Evolutionary conservation across 2,113 vertebrate genomes (phyloP).

Genomic region (Pangasianodon gigas): DNA sequence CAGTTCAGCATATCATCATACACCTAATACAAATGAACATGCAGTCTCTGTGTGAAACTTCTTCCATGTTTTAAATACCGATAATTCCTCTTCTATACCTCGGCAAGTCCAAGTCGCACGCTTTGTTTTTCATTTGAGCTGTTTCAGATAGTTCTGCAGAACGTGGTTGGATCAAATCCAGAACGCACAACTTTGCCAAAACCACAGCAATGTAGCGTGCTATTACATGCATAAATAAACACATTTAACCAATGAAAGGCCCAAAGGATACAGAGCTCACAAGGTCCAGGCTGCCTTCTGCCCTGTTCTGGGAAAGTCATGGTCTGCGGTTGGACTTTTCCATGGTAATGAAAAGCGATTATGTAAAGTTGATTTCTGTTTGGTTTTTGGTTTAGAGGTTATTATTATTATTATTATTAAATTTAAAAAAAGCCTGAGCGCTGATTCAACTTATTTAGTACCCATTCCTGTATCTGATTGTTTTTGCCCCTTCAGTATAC

Average conservation of each 20-base stretch:
- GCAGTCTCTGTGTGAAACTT: neutral
- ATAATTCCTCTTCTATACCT: neutral
- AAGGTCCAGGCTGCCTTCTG: neutral
- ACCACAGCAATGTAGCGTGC: slow-evolving; percentile 4
- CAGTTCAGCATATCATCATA: neutral
- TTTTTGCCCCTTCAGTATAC: neutral
- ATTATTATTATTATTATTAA: neutral
- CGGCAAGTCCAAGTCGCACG: neutral
- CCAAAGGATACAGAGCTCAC: neutral
- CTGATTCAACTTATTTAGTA: neutral
- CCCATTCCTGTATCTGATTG: neutral
- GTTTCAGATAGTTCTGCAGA: neutral
- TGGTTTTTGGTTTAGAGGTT: neutral
- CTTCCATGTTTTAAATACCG: neutral
- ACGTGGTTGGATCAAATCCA: slow-evolving; percentile 7
- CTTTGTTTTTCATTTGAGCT: neutral
- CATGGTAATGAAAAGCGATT: neutral
- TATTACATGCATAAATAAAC: slow-evolving; percentile 15
- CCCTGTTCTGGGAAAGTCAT: slow-evolving; percentile 1
- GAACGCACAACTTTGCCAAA: neutral
- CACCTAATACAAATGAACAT: neutral
- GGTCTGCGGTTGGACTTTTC: neutral
- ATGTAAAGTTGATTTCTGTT: neutral
- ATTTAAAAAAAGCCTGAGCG: neutral
- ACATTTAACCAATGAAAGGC: neutral